These are phyloP conservation scores for Norana najaformis DNA, from an alignment of 2,888 invertebrate genomes.

Conservation along the genomic window DNA sequence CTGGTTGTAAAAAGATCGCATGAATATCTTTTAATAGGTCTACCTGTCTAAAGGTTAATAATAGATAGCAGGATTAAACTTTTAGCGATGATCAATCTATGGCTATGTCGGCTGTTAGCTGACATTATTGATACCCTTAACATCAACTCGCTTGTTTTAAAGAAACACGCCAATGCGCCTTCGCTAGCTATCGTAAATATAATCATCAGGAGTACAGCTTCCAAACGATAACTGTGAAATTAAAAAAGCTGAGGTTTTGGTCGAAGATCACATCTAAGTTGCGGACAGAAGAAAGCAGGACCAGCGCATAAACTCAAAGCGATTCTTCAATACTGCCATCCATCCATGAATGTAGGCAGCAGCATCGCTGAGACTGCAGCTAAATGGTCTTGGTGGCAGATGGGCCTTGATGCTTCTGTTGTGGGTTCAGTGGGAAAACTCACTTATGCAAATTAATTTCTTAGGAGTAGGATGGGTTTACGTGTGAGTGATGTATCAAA, in stretches of 20 bases:
- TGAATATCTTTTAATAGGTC: neutral
- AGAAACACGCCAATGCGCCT: neutral
- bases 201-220: too few relatives aligned
- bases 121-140: neutral
- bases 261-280: too few relatives aligned
- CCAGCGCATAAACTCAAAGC: neutral
- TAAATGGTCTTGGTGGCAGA: neutral
- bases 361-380: neutral
- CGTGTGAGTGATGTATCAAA: neutral
- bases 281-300: too few relatives aligned
- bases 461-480: neutral
- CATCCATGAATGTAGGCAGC: neutral
- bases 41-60: neutral
- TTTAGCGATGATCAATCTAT: neutral
- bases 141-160: neutral
- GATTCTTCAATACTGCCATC: neutral
- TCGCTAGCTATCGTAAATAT: neutral
- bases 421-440: neutral
- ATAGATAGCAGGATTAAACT: neutral
- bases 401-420: neutral
- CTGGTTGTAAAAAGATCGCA: neutral
- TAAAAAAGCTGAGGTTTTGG: too few relatives aligned
- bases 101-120: neutral
- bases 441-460: neutral
- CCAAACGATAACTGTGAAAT: neutral